Percentiles rank a stretch among this genome's conserved stretches.
These are phyloP conservation scores for Epirrita christyi DNA, from an alignment of 2,888 invertebrate species.

Conservation along the genomic window DNA sequence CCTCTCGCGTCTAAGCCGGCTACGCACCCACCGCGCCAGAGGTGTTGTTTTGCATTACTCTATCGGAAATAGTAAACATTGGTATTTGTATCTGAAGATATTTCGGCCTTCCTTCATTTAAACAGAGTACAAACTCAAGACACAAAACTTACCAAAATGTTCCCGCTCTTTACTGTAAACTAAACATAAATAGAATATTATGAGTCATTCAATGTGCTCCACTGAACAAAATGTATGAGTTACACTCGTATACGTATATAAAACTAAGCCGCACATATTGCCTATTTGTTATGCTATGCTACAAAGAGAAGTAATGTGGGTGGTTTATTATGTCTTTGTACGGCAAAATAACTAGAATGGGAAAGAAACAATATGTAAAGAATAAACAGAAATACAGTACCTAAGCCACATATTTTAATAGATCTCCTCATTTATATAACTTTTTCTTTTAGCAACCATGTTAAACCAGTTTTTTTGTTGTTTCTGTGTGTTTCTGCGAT, in stretches of 20 bases:
- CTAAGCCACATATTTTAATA: not conserved
- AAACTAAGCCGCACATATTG: conserved; percentile 44
- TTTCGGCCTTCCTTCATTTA: not conserved
- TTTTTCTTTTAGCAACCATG: not conserved
- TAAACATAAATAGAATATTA: conserved; percentile 47
- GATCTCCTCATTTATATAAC: not conserved
- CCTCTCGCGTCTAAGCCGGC: too few species aligned
- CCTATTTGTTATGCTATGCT: conserved; percentile 44
- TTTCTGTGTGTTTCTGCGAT: too few species aligned
- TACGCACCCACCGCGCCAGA: too few species aligned
- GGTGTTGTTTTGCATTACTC: too few species aligned
- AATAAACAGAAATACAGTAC: conserved; percentile 13
- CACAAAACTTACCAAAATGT: conserved; percentile 30
- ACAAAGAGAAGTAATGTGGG: conserved; percentile 37
- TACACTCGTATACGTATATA: conserved; percentile 35
- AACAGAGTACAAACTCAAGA: conserved; percentile 7
- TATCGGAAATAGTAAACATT: too few species aligned
- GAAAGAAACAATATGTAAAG: conserved; percentile 17
- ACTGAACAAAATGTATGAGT: conserved; percentile 42
- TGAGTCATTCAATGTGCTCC: conserved; percentile 47
- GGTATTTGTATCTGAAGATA: not conserved
- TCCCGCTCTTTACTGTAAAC: conserved; percentile 32
- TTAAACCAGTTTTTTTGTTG: too few species aligned
- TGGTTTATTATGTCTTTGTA: conserved; percentile 31
- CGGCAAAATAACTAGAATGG: conserved; percentile 28